Conservation (phyloP, 1,140 invertebrate species). For the Lordiphosa clarofinis region DNA sequence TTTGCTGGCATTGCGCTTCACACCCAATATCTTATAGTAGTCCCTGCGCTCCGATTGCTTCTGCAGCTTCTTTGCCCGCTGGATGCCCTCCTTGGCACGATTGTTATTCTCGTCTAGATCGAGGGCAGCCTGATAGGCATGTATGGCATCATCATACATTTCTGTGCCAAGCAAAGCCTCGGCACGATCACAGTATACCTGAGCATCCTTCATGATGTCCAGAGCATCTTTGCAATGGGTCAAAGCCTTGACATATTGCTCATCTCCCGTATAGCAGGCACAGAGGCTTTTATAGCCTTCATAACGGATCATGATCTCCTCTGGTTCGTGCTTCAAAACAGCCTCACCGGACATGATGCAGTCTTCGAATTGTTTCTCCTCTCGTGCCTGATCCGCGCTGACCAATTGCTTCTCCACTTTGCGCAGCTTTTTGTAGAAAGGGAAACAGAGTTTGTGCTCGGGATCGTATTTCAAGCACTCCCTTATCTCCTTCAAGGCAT, state of each 20-base stretch:
- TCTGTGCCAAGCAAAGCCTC: slow-evolving; percentile 95
- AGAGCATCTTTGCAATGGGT: slow-evolving; percentile 90
- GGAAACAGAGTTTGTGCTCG: slow-evolving; percentile 97
- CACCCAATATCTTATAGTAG: slow-evolving; percentile 98
- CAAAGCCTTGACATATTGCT: slow-evolving; percentile 85
- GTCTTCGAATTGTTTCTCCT: slow-evolving; percentile 85
- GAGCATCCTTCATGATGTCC: slow-evolving; percentile 87
- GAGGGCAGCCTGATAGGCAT: slow-evolving; percentile 91
- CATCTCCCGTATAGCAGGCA: slow-evolving; percentile 86
- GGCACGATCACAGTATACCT: slow-evolving; percentile 92
- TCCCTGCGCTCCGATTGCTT: slow-evolving; percentile 96
- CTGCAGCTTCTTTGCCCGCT: slow-evolving; percentile 94
- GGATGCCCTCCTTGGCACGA: slow-evolving; percentile 93
- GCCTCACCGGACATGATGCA: slow-evolving; percentile 89
- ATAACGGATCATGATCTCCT: slow-evolving; percentile 86
- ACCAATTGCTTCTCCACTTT: slow-evolving; percentile 94
- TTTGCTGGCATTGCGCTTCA: slow-evolving; percentile 89
- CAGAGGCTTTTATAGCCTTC: slow-evolving; percentile 88
- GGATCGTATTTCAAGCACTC: slow-evolving; percentile 99
- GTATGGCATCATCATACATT: slow-evolving; percentile 95
- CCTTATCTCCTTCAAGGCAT: slow-evolving; percentile 94
- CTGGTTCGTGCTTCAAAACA: slow-evolving; percentile 85
- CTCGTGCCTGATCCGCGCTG: slow-evolving; percentile 86
- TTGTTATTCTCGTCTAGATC: slow-evolving; percentile 90
- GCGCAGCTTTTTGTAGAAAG: slow-evolving; percentile 98